phyloP scores from a whole-genome alignment of 2,797 vertebrate species.

The Premnoplex brunnescens region DNA sequence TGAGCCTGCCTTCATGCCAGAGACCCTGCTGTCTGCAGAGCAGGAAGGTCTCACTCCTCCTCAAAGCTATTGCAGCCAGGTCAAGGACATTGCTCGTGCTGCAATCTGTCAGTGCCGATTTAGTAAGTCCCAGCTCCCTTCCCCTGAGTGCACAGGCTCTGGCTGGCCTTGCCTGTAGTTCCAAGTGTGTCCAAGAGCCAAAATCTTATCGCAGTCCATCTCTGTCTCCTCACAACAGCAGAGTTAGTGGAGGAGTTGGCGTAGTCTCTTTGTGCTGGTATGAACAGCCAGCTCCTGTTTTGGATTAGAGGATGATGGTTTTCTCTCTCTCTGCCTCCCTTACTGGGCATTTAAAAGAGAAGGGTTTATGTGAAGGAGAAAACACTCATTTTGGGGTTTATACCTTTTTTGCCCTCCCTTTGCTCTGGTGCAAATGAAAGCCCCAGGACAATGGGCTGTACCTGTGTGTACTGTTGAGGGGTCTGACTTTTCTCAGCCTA shows the following conservation, averaged over 20 bases:
- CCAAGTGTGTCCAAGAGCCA: neutral
- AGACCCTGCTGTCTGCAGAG: neutral
- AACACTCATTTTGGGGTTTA: neutral
- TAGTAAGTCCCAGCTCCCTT: neutral
- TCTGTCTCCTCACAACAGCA: neutral
- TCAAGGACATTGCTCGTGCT: conserved; percentile 13
- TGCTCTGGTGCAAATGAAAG: neutral
- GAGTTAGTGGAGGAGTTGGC: neutral
- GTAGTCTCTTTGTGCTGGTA: neutral
- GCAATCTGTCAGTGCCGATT: neutral
- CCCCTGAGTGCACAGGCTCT: neutral
- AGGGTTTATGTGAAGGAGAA: neutral
- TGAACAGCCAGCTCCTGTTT: conserved; percentile 49
- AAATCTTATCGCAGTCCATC: neutral
- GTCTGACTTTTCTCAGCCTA: neutral
- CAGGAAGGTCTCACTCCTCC: neutral
- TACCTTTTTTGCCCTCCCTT: neutral
- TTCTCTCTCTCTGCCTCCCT: neutral
- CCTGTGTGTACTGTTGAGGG: neutral
- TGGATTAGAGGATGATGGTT: neutral
- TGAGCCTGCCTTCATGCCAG: neutral
- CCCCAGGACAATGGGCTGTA: neutral
- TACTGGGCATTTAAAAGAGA: neutral
- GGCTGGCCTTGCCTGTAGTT: neutral
- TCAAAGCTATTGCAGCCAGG: neutral